Base-by-base conservation (phyloP, 2,888 invertebrate genomes). In the Hyalella azteca region DNA sequence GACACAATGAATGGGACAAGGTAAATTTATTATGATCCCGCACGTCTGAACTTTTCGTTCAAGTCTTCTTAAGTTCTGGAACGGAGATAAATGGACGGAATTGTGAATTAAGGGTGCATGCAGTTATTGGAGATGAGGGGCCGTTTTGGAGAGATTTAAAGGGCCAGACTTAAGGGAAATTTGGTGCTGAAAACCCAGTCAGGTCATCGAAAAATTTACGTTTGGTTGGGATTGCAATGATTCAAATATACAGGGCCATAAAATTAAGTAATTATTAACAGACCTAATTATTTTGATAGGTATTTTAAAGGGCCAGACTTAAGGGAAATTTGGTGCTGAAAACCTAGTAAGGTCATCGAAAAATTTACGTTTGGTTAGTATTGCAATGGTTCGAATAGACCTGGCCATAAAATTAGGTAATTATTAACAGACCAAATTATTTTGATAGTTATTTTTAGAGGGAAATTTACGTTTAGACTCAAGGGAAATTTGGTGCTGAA, bases 1-100 rank as follows among this genome's bases (percentile, higher is more conserved):
- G 66, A 66, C 66, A 66, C 66, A 66, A 66, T 66, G 66, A 66
- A 66, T 66, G 66, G 66, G 66, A 66, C 66, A 66, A 66, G 66
- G 66, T 36, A 66, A 66, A 66, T 66, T 66, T 66, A 66, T 66
- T 66, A 66, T 66, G 66, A 66, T 66, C 66, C 66, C 36, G 36
- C 36, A 32, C 66, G 66, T 66, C 66, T 36, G 66, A 66, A 66
- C 66, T 66, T 66, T 66, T 66, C 66, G 36, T 66, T 66, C 66
- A 66, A 66, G 66, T 36, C 66, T 66, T 66, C 66, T 66, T 66
- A 66, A 66, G 66, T 66, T 66, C 36, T 32, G 29, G 29, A 66
- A 66, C 36, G 36, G 66, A 66, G 66, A 66, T 66, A 66, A 66
- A 66, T 66, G 66, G 66, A 36, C 66, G 66, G 66, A 66, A 66